Base-by-base conservation (phyloP, 2,113 vertebrate species). In the Callipepla californica region DNA sequence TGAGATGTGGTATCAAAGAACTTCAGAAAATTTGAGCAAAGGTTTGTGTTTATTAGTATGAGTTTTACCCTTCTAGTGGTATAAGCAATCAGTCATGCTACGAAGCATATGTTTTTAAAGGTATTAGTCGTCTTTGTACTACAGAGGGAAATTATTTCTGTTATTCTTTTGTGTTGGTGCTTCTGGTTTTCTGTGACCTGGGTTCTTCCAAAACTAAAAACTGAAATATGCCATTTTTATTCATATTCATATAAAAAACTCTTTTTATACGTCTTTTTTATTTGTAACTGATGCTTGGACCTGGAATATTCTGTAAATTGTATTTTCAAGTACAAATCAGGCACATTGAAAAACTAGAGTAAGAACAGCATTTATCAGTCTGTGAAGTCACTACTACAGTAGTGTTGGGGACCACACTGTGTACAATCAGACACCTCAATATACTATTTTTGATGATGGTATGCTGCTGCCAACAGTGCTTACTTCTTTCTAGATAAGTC, bases 311-410 rank as follows among this genome's bases (percentile, higher is more conserved):
- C 38, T 77, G 3, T 66, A 15, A 79, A 38, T 74, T 73, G 32
- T 70, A 90, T 88, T 28, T 78, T 72, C 61, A 61, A 72, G 23
- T 68, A 44, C 85, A 26, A 38, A 61, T 92, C 44, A 87, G 7
- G 4, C 1, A 6, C 89, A 61, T 5, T 9, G 5, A 57, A 76
- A 28, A 75, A 38, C 3, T 75, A 76, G 20, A 0, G 1, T 65
- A 78, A 44, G 26, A 42, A 65, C 61, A 8, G 7, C 51, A 65
- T 45, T 66, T 87, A 76, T 16, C 10, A 36, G 3, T n/a, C 19
- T 50, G 9, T 76, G 30, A 76, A 53, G 36, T 21, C 8, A 11
- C 61, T 79, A 66, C 5, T 22, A 13, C 10, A 13, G n/a, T 30
- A 59, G 45, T 17, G 0, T 68, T n/a, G 32, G 11, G 10, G 30